Conservation (phyloP, 2,888 invertebrate species). For the Drosophila picticornis region DNA sequence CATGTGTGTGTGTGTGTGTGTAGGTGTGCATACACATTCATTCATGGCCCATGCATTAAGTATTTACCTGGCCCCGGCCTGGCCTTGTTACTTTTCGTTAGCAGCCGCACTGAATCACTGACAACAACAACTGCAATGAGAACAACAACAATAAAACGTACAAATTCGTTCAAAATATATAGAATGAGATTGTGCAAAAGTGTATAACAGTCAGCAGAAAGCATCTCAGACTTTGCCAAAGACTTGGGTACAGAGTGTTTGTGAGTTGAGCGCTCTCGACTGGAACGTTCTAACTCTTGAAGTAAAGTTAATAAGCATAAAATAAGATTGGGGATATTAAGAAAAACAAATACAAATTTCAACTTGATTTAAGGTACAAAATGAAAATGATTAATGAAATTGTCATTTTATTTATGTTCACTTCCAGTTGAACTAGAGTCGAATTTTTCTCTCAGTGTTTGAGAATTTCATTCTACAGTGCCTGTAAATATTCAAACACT, state of each 20-base stretch:
- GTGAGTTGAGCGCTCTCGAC: not conserved
- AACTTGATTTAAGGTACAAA: not conserved
- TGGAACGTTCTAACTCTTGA: not conserved
- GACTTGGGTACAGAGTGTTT: not conserved
- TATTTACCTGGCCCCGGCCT: conserved; percentile 32
- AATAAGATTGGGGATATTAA: too few species aligned
- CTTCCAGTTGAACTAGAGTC: not conserved
- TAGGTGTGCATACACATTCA: not conserved
- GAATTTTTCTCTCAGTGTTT: not conserved
- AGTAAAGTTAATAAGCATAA: not conserved
- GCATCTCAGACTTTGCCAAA: not conserved
- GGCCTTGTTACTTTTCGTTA: conserved; percentile 51
- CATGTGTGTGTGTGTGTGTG: not conserved
- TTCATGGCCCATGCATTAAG: conserved; percentile 42
- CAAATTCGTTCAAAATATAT: not conserved
- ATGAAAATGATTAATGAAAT: too few species aligned
- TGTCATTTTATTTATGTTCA: not conserved
- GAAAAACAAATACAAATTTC: not conserved
- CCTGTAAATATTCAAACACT: conserved; percentile 52
- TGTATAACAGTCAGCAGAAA: not conserved
- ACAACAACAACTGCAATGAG: conserved; percentile 3
- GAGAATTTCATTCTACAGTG: not conserved
- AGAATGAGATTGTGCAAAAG: too few species aligned
- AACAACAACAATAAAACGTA: conserved; percentile 12
- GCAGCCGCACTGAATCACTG: conserved; percentile 52